Conservation (phyloP, 2,113 vertebrate species). For the Neomonachus schauinslandi region DNA sequence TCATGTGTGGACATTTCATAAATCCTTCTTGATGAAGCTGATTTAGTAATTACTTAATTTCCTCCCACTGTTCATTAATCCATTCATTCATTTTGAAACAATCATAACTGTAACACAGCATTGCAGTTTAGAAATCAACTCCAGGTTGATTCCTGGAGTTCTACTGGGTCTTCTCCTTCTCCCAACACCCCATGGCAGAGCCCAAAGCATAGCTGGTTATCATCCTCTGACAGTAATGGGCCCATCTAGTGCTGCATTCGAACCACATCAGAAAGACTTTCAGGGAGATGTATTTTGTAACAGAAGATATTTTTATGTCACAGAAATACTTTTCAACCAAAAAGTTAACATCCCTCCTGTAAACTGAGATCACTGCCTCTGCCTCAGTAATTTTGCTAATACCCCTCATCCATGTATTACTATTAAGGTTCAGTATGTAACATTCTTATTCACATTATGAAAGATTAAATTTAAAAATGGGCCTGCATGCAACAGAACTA, state of each 20-base stretch:
- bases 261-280: not conserved
- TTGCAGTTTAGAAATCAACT: not conserved
- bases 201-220: not conserved
- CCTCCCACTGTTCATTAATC: not conserved
- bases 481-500: not conserved
- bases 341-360: not conserved
- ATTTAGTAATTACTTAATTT: conserved; percentile 58
- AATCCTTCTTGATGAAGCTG: conserved; percentile 36
- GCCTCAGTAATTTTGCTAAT: not conserved
- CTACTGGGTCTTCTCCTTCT: not conserved
- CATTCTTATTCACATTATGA: not conserved
- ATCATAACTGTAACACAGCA: not conserved
- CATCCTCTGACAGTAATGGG: not conserved
- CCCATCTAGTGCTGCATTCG: not conserved
- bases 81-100: conserved; percentile 31
- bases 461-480: conserved; percentile 11
- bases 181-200: not conserved
- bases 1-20: conserved; percentile 13
- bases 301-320: not conserved
- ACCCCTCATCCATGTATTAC: not conserved
- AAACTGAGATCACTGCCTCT: not conserved
- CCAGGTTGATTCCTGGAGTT: not conserved
- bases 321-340: not conserved
- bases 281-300: not conserved
- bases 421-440: not conserved